Evolutionary conservation across 2,113 vertebrate species (phyloP), one percentile per base, ranked within the genome.

Genomic region (Osmerus eperlanus): DNA sequence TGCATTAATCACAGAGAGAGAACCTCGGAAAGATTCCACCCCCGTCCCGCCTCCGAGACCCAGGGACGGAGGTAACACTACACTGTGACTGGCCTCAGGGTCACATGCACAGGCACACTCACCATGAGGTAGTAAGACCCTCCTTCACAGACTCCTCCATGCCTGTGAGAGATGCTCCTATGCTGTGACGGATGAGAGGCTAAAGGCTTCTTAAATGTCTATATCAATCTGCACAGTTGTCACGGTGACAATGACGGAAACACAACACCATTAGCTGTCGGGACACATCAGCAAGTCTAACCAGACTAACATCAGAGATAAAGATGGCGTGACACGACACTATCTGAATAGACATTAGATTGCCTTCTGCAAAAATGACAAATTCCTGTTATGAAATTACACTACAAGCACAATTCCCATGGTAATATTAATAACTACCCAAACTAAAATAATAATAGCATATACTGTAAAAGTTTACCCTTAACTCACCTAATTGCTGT

Each of bases 221-320:
- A 81, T 85, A 90, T 92, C 91, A 92, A 91, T 92, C 87, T 91
- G 85, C 77, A 28, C 19, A 51, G 76, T 60, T 91, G 91, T 89
- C 89, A 91, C 80, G 66, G 70, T 74, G 84, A 91, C 88, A 90
- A 89, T 87, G 88, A 89, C 77, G 63, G 86, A 85, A 87, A 90
- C 84, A 75, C 80, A 85, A 86, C 88, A 86, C 84, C 78, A 79
- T 85, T 83, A 81, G 59, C 83, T 84, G 82, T 78, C 82, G 83
- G 71, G 71, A 63, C 28, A 73, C 69, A 69, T 82, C 78, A 63
- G 80, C 82, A 62, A 3, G 78, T 70, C 64, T 78, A 76, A 67
- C 78, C 76, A 78, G 82, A 80, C 86, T 83, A 82, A 88, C 84
- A 84, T 86, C 82, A 89, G 85, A 78, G 83, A 86, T 89, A 89